Evolutionary conservation across 2,113 vertebrate genomes (phyloP).

Genomic region (Archocentrus centrarchus): DNA sequence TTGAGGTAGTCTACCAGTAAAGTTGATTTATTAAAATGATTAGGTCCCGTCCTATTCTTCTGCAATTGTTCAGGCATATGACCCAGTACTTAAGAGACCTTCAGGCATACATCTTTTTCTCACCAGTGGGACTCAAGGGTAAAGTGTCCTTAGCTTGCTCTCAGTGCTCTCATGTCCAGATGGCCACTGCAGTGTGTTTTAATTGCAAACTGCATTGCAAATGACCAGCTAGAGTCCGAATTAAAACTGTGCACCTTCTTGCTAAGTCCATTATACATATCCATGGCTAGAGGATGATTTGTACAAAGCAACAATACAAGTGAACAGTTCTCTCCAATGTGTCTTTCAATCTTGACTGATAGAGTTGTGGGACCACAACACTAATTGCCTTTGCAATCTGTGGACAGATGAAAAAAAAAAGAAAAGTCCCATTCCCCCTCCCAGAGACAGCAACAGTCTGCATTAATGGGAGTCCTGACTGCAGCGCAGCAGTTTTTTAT

Average conservation of each 20-base stretch:
- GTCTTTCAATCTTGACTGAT: slow-evolving; percentile 30
- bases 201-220: slow-evolving; percentile 69
- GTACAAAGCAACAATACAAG: slow-evolving; percentile 35
- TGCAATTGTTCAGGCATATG: background rate
- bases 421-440: slow-evolving; percentile 38
- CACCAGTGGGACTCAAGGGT: slow-evolving; percentile 44
- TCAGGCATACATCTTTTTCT: background rate
- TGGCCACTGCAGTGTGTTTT: slow-evolving; percentile 60
- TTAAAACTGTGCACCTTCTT: slow-evolving; percentile 6
- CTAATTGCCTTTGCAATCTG: slow-evolving; percentile 59
- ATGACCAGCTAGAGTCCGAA: slow-evolving; percentile 40
- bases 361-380: slow-evolving; percentile 41
- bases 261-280: slow-evolving; percentile 34
- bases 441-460: slow-evolving; percentile 49
- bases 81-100: background rate
- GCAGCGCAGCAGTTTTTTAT: slow-evolving; percentile 69
- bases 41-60: background rate
- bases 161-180: slow-evolving; percentile 52
- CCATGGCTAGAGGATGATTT: slow-evolving; percentile 13
- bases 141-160: slow-evolving; percentile 39
- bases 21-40: background rate
- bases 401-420: slow-evolving; percentile 22
- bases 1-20: background rate
- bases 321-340: slow-evolving; percentile 37
- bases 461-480: slow-evolving; percentile 65